Evolutionary conservation across 2,113 vertebrate genomes (phyloP), one percentile per base, ranked within the genome.

Genomic region (Melierax canorus): DNA sequence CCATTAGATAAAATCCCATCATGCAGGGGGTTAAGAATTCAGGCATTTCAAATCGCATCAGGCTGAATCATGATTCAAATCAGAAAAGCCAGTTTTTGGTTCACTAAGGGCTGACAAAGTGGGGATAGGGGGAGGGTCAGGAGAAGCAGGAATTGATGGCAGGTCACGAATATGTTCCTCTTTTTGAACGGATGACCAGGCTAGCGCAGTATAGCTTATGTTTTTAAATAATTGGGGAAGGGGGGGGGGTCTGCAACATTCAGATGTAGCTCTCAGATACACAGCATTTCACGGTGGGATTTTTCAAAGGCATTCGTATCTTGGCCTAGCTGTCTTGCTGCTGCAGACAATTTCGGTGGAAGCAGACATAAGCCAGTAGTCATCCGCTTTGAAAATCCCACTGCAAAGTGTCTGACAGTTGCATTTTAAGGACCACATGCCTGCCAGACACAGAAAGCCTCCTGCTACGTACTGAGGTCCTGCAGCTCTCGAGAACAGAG

Each of bases 31-130:
- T 96, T 96, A 96, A 89, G 96, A 94, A 93, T 34, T 97, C 98
- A 97, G 95, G 95, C 98, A 97, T 97, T 98, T 98, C 94, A 91
- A 98, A 98, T 97, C 95, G 92, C 95, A 97, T 97, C 94, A 97
- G 88, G 66, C 94, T 88, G 95, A 74, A 89, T 68, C 96, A 66
- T 94, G 96, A 98, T 64, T 97, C 94, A 98, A 98, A 97, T 97
- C 94, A 96, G 98, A 95, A 79, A 97, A 97, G 90, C 72, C 84
- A 96, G 84, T 12, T 96, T 96, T 88, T 45, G 89, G 81, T 96
- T 96, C 94, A 92, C 84, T 66, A 86, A 62, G 74, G 96, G 91
- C 91, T 92, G 86, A 45, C 87, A 53, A 71, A 88, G 83, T 71
- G 38, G 80, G 80, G 72, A 12, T 51, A 58, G 86, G 89, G 95